Percentiles rank a stretch among this genome's conserved stretches.
phyloP scores from a whole-genome alignment of 1,140 invertebrate species.

The Octopus bimaculoides region DNA sequence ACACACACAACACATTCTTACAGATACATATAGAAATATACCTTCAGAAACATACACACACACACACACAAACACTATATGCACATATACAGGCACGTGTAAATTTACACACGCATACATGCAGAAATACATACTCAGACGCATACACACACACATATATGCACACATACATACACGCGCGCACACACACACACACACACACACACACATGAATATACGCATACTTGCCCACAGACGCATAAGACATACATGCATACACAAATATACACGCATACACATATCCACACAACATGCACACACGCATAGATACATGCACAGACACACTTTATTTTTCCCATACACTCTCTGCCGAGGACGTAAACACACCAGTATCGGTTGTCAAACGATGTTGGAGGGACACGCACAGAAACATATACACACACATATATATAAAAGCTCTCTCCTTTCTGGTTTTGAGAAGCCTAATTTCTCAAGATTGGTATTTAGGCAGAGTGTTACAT shows the following conservation, averaged over 20 bases:
- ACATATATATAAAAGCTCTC: too few relatives aligned
- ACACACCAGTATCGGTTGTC: too few relatives aligned
- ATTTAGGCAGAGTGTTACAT: too few relatives aligned
- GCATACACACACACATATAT: background rate
- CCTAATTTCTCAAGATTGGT: too few relatives aligned
- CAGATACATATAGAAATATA: too few relatives aligned
- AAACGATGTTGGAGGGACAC: fast-evolving
- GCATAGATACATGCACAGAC: background rate
- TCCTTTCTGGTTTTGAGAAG: too few relatives aligned
- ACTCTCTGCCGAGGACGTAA: fast-evolving
- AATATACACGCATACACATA: background rate
- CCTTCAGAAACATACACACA: too few relatives aligned
- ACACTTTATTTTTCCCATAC: background rate
- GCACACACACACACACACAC: background rate
- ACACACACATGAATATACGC: background rate
- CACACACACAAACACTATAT: too few relatives aligned
- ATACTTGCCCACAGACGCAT: background rate
- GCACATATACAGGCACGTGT: too few relatives aligned
- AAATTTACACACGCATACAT: fast-evolving
- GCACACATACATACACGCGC: background rate
- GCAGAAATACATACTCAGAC: fast-evolving
- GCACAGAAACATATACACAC: too few relatives aligned
- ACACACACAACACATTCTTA: too few relatives aligned
- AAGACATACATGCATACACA: background rate
- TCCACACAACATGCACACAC: background rate